Conservation (phyloP, 2,113 vertebrate species). For the Taxidea taxus region DNA sequence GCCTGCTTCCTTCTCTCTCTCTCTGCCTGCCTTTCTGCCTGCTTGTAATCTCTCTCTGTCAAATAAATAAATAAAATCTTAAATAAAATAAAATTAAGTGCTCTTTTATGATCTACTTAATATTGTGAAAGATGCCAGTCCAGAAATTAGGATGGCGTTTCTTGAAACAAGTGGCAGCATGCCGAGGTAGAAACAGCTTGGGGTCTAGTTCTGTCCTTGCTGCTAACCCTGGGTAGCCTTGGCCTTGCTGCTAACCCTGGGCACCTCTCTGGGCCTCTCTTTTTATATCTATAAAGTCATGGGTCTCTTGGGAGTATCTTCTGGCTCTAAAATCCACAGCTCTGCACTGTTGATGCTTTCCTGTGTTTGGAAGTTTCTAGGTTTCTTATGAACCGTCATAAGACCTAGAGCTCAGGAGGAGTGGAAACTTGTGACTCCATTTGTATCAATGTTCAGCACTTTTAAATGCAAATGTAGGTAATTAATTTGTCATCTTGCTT, state of each 20-base stretch:
- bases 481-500: conserved; percentile 59
- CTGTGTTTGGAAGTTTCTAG: not conserved
- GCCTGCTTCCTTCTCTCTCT: no score
- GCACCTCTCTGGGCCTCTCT: not conserved
- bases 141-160: not conserved
- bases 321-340: not conserved
- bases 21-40: no score
- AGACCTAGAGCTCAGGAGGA: not conserved
- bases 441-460: not conserved
- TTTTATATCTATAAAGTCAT: not conserved
- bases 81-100: no score
- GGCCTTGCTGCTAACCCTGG: not conserved
- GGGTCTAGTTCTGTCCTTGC: not conserved
- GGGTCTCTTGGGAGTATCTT: not conserved
- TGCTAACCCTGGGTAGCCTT: not conserved
- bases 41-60: no score
- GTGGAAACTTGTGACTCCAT: not conserved
- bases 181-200: not conserved
- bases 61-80: no score
- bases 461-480: not conserved
- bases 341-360: not conserved
- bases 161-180: not conserved
- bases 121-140: conserved; percentile 3
- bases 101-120: not conserved
- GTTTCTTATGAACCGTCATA: conserved; percentile 28